Evolutionary conservation across 1,140 invertebrate genomes (phyloP).

Genomic region (Drosophila virilis): DNA sequence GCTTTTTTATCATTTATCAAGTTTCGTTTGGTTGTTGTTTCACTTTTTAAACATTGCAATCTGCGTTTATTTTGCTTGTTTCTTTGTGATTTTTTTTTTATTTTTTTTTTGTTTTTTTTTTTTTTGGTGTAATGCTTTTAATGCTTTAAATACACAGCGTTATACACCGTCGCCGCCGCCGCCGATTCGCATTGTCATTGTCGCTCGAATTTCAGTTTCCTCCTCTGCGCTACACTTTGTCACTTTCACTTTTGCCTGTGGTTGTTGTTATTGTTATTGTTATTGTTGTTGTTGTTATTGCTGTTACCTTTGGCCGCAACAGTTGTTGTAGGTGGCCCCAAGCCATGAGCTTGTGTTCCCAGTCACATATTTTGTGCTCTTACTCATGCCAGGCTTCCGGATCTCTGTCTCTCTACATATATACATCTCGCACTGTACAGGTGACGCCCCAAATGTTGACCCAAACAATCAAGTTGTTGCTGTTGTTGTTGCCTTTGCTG

Average conservation of each 20-base stretch:
- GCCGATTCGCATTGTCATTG: constrained; percentile 68
- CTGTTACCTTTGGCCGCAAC: constrained; percentile 43
- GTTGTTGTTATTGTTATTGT: constrained; percentile 18
- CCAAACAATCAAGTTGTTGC: constrained; percentile 16
- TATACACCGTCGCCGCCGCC: constrained; percentile 27
- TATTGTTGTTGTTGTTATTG: constrained; percentile 20
- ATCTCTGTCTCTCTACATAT: constrained; percentile 1
- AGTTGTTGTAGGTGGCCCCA: constrained; percentile 49
- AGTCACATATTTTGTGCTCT: constrained; percentile 51
- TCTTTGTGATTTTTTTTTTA: constrained; percentile 2
- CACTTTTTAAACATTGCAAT: constrained; percentile 44
- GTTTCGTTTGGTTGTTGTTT: constrained; percentile 37
- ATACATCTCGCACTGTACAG: neutral
- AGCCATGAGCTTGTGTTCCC: constrained; percentile 39
- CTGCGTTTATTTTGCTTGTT: constrained; percentile 27
- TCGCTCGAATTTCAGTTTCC: constrained; percentile 60
- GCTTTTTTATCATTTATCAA: constrained; percentile 41
- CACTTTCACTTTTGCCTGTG: constrained; percentile 68
- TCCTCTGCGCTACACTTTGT: constrained; percentile 57
- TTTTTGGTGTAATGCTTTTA: constrained; percentile 57
- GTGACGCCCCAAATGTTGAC: constrained; percentile 42
- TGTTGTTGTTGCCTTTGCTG: constrained; percentile 13
- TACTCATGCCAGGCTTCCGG: constrained; percentile 39
- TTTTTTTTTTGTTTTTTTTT: constrained; percentile 23
- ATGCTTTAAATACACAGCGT: constrained; percentile 70